Conservation (phyloP, 2,113 vertebrate species). For the Neolamprologus tretocephalus region DNA sequence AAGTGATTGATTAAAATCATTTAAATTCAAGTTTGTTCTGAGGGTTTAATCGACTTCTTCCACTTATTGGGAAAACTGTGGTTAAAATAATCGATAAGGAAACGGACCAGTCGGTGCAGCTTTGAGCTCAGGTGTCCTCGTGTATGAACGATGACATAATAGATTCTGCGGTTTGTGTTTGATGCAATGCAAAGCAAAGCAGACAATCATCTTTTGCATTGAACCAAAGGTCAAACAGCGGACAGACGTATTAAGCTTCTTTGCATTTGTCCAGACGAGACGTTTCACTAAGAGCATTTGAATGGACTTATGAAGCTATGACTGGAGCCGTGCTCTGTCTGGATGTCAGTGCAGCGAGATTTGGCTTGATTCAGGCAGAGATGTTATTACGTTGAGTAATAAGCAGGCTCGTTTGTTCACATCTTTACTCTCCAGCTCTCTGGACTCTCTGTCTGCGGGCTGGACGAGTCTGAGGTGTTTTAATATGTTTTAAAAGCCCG, state of each 20-base stretch:
- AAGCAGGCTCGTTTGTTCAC: neutral
- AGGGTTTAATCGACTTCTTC: neutral
- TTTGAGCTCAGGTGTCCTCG: neutral
- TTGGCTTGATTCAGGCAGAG: neutral
- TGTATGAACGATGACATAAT: rapidly evolving
- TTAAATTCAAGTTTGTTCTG: neutral
- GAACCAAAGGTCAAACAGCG: constrained; percentile 9
- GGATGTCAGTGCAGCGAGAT: neutral
- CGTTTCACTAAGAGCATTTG: constrained; percentile 51
- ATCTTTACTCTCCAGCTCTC: neutral
- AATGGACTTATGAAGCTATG: constrained; percentile 30
- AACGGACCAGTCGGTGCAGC: neutral
- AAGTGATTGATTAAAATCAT: neutral
- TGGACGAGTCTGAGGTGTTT: neutral
- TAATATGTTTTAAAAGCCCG: constrained; percentile 8
- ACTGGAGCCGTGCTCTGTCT: neutral
- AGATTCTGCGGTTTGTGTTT: neutral
- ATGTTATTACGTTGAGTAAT: neutral
- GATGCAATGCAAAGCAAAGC: neutral
- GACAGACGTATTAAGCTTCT: constrained; percentile 57
- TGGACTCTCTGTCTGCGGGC: neutral
- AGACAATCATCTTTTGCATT: neutral
- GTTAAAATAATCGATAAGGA: neutral
- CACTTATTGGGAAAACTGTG: neutral
- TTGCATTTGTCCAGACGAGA: constrained; percentile 36